These are phyloP conservation scores for Plagodis dolabraria DNA, from an alignment of 2,888 invertebrate genomes.

Conservation along the genomic window DNA sequence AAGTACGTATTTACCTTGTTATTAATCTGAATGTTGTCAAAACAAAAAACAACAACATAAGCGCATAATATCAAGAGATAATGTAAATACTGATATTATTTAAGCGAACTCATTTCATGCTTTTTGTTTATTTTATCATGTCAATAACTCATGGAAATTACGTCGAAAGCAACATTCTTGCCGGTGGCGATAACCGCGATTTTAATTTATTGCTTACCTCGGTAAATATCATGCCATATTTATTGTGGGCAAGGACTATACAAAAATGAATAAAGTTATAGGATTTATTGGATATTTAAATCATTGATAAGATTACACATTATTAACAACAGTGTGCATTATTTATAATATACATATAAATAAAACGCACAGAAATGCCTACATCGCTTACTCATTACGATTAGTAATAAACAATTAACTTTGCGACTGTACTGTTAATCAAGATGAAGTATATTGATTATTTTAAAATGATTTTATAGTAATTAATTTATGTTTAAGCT, in stretches of 20 bases:
- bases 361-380: slow-evolving; percentile 35
- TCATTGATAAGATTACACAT: background rate
- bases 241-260: slow-evolving; percentile 3
- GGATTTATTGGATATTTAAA: background rate
- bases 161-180: slow-evolving; percentile 16
- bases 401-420: slow-evolving; percentile 31
- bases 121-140: slow-evolving; percentile 21
- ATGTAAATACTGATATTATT: slow-evolving; percentile 24
- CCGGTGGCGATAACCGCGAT: slow-evolving; percentile 18
- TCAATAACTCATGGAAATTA: slow-evolving; percentile 27
- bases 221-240: slow-evolving; percentile 11
- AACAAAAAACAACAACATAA: too few relatives aligned
- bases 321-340: too few relatives aligned
- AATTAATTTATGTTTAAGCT: slow-evolving; percentile 68
- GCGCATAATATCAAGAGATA: background rate
- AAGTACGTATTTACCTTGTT: too few relatives aligned
- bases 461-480: slow-evolving; percentile 56
- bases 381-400: slow-evolving; percentile 29
- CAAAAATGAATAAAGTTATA: background rate
- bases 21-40: too few relatives aligned
- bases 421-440: slow-evolving; percentile 44
- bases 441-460: slow-evolving; percentile 51
- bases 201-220: slow-evolving; percentile 22
- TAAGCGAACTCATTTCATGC: slow-evolving; percentile 19
- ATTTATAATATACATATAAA: background rate